These are phyloP conservation scores for Pseudorectes ferrugineus DNA, from an alignment of 2,113 vertebrate species.

Conservation along the genomic window DNA sequence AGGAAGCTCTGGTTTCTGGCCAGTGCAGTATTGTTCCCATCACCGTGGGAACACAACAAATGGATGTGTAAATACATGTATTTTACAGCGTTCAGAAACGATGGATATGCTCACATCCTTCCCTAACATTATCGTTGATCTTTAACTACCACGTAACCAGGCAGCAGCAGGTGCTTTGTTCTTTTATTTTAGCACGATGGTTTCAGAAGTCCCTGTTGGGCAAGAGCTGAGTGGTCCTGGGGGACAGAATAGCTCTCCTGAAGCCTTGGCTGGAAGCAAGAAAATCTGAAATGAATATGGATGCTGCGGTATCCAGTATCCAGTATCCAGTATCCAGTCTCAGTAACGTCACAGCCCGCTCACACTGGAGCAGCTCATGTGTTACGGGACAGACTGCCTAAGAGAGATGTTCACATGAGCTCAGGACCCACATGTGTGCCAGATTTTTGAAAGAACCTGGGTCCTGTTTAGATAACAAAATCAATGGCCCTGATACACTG, in stretches of 20 bases:
- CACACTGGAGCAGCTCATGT: neutral
- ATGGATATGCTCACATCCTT: constrained; percentile 46
- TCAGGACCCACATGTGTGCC: neutral
- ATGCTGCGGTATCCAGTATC: neutral
- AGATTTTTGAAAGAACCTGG: neutral
- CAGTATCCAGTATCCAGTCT: neutral
- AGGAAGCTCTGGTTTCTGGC: constrained; percentile 36
- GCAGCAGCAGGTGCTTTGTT: constrained; percentile 28
- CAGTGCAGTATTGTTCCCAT: constrained; percentile 37
- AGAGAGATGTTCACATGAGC: neutral
- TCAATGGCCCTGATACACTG: neutral
- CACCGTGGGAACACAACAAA: constrained; percentile 30
- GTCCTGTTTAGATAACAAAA: neutral
- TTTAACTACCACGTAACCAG: neutral
- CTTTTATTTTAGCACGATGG: neutral
- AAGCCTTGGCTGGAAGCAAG: neutral
- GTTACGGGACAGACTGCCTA: neutral
- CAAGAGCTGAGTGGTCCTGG: neutral
- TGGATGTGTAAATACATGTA: neutral
- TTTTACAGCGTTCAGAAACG: constrained; percentile 9
- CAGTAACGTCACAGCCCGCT: neutral
- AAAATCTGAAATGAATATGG: neutral
- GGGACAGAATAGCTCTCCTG: neutral
- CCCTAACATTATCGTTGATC: neutral
- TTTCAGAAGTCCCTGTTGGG: neutral